Base-by-base conservation (phyloP, 2,888 invertebrate species). In the Rhimphoctona megacephalus region DNA sequence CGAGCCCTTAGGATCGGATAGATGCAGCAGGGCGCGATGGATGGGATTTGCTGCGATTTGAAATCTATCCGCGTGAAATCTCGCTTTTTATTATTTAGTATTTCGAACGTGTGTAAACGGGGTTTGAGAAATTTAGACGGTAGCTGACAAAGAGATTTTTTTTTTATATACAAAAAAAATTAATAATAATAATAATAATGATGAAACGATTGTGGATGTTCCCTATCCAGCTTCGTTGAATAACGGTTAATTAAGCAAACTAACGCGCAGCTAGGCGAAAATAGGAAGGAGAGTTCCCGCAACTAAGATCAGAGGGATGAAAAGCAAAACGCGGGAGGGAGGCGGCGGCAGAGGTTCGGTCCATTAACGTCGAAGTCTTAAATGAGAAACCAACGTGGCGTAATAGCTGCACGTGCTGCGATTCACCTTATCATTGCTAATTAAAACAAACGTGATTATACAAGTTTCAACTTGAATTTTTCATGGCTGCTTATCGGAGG, bases 1-100 rank as follows among this genome's bases (percentile, higher is more conserved):
- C 54, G 36, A 82, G 52, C 77, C 64, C 72, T 61, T 33, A 87
- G 89, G 90, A 90, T 90, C 89, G 87, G 87, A 88, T 89, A 89
- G 92, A 61, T 92, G 89, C 92, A 84, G 54, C 84, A 90, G 90
- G 90, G 93, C 92, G 89, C 91, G 90, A 93, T 82, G 57, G 91
- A 94, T 94, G 87, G 92, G 94, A 94, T 94, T 94, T 92, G 89
- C 83, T 77, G 80, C 90, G 92, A 93, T 93, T 93, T 92, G 92
- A 94, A 94, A 94, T 92, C 87, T 91, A 94, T 94, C 93, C 91
- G 92, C 93, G 92, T 93, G 90, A 93, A 94, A 94, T 93, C 91
- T 90, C 87, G 30, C 72, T 54, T 69, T 83, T 87, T 77, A 84
- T 85, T 64, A 43, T 19, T 66, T 30, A 22, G 39, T 79, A 64